phyloP scores from a whole-genome alignment of 2,888 invertebrate genomes.

The Dasypogon diadema region DNA sequence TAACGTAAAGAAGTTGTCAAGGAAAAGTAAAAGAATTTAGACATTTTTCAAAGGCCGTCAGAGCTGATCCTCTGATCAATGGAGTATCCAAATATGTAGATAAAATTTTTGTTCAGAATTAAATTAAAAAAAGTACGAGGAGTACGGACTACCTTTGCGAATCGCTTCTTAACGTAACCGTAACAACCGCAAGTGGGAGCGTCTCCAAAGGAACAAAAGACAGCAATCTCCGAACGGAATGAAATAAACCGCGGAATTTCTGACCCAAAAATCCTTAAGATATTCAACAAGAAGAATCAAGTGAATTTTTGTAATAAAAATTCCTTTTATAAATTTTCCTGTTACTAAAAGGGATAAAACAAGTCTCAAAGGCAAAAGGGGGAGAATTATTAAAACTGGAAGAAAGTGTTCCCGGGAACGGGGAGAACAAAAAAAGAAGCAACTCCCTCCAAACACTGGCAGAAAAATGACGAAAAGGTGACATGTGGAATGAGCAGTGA shows the following conservation, averaged over 20 bases:
- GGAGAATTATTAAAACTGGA: constrained; percentile 42
- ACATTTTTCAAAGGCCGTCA: too few relatives aligned
- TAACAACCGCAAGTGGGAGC: background rate
- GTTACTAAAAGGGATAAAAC: constrained; percentile 34
- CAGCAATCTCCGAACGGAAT: background rate
- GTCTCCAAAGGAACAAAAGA: constrained; percentile 6
- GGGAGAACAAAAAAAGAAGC: background rate
- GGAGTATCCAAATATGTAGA: too few relatives aligned
- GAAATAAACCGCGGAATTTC: constrained; percentile 18
- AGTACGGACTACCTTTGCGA: too few relatives aligned
- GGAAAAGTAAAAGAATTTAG: too few relatives aligned
- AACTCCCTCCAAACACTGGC: constrained; percentile 4
- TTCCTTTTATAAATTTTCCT: constrained; percentile 17
- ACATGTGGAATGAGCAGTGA: constrained; percentile 27
- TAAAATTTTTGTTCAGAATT: too few relatives aligned
- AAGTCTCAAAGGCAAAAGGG: background rate
- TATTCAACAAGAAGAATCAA: constrained; percentile 17
- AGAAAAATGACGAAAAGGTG: constrained; percentile 31
- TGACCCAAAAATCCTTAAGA: constrained; percentile 8
- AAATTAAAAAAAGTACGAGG: too few relatives aligned
- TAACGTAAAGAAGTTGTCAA: too few relatives aligned
- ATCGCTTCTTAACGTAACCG: background rate
- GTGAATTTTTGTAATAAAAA: constrained; percentile 44
- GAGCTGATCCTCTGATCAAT: too few relatives aligned
- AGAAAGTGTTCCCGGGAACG: background rate